Base-by-base conservation (phyloP, 2,113 vertebrate species). In the Strigops habroptila region DNA sequence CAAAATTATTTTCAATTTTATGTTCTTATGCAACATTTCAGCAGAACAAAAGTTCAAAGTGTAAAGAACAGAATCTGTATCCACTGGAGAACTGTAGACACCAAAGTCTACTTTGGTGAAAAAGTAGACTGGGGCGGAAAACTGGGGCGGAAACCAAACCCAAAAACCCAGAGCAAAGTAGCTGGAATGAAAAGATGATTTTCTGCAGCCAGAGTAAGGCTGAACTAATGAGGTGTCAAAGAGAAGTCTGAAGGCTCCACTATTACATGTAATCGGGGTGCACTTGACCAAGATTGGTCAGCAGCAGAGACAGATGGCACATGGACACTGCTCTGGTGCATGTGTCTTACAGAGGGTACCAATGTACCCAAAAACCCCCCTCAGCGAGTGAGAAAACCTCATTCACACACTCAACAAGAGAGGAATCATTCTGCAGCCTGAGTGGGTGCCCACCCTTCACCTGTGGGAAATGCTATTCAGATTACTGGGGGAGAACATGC, bases 301-400 rank as follows among this genome's bases (percentile, higher is more conserved):
- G 74, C 46, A 55, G 53, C 43, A 93, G 63, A 55, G 48, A 44
- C 17, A 63, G 51, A 35, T 1, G 15, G 39, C 31, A 74, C 43
- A 37, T 1, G 15, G 13, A 44, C 8, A 23, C 10, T 25, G 24
- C 31, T 37, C 9, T 18, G 35, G 15, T 80, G 33, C 7, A 43
- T 10, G 28, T 3, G 37, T 24, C 39, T 37, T 19, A 30, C 25
- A 25, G 52, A 79, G n/a, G 33, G 24, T 19, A 39, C 23, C 6
- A 6, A 14, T 0, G 1, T 14, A 74, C 31, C 41, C 1, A 1
- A 69, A 17, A 78, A 15, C 30, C 12, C 0, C 0, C 18, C 25
- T 27, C 13, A 4, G 23, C 2, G 16, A 28, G 1, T 18, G 23
- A 28, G 15, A 44, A 57, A 68, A 19, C 16, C 33, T 31, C 21